Evolutionary conservation across 2,888 invertebrate species (phyloP), one percentile per base, ranked within the genome.

Genomic region (Drepana falcataria): DNA sequence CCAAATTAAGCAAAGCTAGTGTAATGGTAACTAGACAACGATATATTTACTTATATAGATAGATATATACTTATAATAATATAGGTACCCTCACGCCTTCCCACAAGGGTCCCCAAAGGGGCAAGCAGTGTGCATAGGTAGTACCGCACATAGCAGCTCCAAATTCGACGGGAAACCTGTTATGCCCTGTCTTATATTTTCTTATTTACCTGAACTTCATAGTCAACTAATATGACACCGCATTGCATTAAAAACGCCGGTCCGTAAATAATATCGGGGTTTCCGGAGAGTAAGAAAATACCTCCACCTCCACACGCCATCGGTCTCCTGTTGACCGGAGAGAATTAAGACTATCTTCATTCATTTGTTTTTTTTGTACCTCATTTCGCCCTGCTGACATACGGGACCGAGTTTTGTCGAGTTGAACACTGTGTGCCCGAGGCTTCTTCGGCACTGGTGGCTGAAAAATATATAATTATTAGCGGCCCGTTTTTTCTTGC

Each of bases 231-330:
- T 48, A 86, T 71, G 7, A 85, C 60, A 40, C 73, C 67, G 35
- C 67, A 64, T 54, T 69, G 57, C 59, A 82, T 60, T n/a, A 79
- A 59, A 1, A 73, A 59, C 48, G 76, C 64, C 2, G 83, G 80
- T 4, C 82, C 81, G 41, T 66, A 69, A 2, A 64, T 33, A 33
- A 54, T 1, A 37, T 66, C 59, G 2, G 54, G 51, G 51, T 71
- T 60, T n/a, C 73, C 75, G 3, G 73, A 65, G 4, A 74, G 70
- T 0, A 48, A 44, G 35, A 60, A 63, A 55, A 72, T 75, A 37
- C 59, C 68, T 7, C 82, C 82, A 0, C 81, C 80, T n/a, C n/a
- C n/a, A n/a, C n/a, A n/a, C n/a, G 81, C 75, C 4, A 68, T 2
- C 3, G 9, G 7, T 44, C 7, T 44, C 7, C 9, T 44, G 9